Percentiles rank a stretch among this genome's conserved stretches.
phyloP scores from a whole-genome alignment of 2,797 vertebrate genomes.

The Enteromius mattozi region DNA sequence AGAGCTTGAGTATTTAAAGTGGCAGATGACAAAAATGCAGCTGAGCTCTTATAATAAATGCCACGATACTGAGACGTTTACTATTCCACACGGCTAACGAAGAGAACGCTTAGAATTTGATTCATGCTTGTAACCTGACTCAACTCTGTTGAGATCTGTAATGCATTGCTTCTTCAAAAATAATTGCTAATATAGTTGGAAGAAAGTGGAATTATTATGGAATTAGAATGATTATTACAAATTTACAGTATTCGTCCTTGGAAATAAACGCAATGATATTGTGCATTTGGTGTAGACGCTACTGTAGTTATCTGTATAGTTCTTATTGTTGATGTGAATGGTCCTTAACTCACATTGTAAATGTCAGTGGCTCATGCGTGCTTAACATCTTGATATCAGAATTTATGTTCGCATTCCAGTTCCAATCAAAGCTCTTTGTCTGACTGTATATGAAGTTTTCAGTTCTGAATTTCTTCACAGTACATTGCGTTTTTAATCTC shows the following conservation, averaged over 20 bases:
- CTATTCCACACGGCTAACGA: neutral
- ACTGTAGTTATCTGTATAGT: neutral
- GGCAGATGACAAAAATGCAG: neutral
- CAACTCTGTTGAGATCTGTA: neutral
- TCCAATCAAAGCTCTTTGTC: neutral
- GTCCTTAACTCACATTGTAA: neutral
- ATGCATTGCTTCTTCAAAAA: slow-evolving; percentile 10
- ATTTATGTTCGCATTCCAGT: neutral
- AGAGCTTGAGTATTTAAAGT: neutral
- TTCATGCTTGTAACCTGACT: slow-evolving; percentile 9
- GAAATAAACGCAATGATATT: neutral
- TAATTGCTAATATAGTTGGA: neutral
- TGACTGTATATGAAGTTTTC: neutral
- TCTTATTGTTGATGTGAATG: neutral
- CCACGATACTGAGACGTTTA: slow-evolving; percentile 17
- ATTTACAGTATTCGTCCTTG: neutral
- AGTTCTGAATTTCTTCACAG: neutral
- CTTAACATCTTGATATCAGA: neutral
- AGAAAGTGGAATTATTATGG: neutral
- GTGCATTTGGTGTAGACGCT: neutral
- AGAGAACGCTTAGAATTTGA: neutral
- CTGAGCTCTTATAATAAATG: neutral
- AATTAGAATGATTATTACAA: neutral
- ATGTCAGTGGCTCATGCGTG: neutral
- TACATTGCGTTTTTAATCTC: neutral